A percentile compares a stretch with the other conserved stretches of the same genome.
Conservation (phyloP, 1,140 invertebrate species). For the Protaetia brevitarsis region DNA sequence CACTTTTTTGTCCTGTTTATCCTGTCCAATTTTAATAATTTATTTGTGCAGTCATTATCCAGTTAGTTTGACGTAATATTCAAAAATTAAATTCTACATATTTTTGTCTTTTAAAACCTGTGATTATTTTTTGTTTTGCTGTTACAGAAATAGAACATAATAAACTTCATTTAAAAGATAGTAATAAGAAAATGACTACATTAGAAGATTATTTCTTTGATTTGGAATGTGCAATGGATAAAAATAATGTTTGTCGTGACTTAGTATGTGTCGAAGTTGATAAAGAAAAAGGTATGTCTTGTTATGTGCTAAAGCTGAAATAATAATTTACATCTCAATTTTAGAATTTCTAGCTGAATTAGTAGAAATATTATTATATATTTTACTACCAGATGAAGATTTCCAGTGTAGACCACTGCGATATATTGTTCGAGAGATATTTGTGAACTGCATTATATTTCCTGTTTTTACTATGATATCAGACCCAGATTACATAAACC, state of each 20-base stretch:
- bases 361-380: conserved; percentile 79
- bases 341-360: conserved; percentile 82
- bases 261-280: conserved; percentile 61
- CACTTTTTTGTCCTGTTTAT: no score
- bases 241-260: conserved; percentile 67
- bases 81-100: conserved; percentile 11
- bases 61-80: no score
- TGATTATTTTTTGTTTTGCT: conserved; percentile 29
- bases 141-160: conserved; percentile 37
- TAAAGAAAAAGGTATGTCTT: conserved; percentile 56
- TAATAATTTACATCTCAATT: conserved; percentile 33
- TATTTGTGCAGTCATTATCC: no score
- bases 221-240: conserved; percentile 82
- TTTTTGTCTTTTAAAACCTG: not conserved
- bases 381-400: conserved; percentile 79
- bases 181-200: conserved; percentile 42
- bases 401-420: conserved; percentile 81
- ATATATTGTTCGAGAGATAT: conserved; percentile 75
- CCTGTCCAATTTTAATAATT: no score
- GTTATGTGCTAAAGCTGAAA: not conserved
- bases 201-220: conserved; percentile 84
- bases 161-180: conserved; percentile 37
- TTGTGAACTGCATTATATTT: conserved; percentile 74
- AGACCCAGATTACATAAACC: conserved; percentile 94
- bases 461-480: conserved; percentile 79